These are phyloP conservation scores for Sminthurides aquaticus DNA, from an alignment of 2,888 invertebrate species.

Conservation along the genomic window DNA sequence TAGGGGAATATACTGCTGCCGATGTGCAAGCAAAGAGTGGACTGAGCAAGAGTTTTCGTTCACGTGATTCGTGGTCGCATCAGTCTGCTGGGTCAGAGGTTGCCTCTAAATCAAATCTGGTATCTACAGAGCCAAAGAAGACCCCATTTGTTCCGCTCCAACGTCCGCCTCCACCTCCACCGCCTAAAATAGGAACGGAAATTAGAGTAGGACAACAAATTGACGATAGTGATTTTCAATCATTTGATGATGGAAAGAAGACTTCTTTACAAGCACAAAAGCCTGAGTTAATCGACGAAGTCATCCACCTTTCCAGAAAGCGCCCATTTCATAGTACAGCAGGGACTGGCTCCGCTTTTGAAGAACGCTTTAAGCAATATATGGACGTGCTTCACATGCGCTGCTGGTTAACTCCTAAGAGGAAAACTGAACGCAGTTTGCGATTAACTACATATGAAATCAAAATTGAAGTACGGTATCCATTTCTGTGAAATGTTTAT, in stretches of 20 bases:
- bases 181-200: neutral
- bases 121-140: neutral
- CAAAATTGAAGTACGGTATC: constrained; percentile 6
- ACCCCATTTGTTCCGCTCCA: neutral
- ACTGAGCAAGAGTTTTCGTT: no score
- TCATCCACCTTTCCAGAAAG: neutral
- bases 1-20: no score
- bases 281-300: neutral
- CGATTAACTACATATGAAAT: neutral
- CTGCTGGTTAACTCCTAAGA: constrained; percentile 9
- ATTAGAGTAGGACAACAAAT: neutral
- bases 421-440: neutral
- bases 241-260: no score
- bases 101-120: neutral
- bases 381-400: constrained; percentile 17
- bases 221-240: neutral
- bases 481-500: neutral
- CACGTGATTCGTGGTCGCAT: no score
- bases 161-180: neutral
- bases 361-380: constrained; percentile 13
- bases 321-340: no score
- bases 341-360: no score
- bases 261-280: neutral
- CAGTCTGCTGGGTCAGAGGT: no score
- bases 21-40: no score